A percentile compares a stretch with the other conserved stretches of the same genome.
Evolutionary conservation across 92 coral and sea anemone genomes (phyloP).

Genomic region (Parazoanthus swiftii): DNA sequence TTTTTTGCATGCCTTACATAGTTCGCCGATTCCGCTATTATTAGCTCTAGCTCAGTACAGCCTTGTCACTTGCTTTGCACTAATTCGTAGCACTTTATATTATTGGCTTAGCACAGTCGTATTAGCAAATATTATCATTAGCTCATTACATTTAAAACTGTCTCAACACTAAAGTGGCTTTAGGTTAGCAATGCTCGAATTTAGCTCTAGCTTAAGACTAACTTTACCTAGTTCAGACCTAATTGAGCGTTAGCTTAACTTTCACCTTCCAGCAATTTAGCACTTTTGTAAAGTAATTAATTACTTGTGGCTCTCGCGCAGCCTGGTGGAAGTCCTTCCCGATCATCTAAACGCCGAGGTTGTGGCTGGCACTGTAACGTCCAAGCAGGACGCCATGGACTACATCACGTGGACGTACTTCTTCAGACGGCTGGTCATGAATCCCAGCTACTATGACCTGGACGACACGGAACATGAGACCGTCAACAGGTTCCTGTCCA

Average conservation of each 20-base stretch:
- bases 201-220: neutral
- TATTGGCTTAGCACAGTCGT: neutral
- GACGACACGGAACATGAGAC: constrained; percentile 79
- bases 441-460: constrained; percentile 93
- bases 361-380: constrained; percentile 92
- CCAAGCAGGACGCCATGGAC: constrained; percentile 99
- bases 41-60: neutral
- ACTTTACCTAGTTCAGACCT: neutral
- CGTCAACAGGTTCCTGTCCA: constrained; percentile 77
- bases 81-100: too few species aligned
- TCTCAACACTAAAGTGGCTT: neutral
- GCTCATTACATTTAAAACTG: neutral
- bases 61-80: neutral
- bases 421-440: constrained; percentile 93
- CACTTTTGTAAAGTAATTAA: too few species aligned
- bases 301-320: constrained; percentile 3
- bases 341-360: constrained; percentile 98
- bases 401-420: constrained; percentile 99
- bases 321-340: constrained; percentile 87
- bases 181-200: neutral
- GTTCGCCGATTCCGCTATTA: neutral
- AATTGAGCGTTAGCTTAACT: neutral
- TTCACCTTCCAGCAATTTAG: too few species aligned
- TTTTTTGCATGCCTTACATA: too few species aligned
- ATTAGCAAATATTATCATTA: neutral